phyloP scores from a whole-genome alignment of 2,888 invertebrate species.

The Drosophila putrida region DNA sequence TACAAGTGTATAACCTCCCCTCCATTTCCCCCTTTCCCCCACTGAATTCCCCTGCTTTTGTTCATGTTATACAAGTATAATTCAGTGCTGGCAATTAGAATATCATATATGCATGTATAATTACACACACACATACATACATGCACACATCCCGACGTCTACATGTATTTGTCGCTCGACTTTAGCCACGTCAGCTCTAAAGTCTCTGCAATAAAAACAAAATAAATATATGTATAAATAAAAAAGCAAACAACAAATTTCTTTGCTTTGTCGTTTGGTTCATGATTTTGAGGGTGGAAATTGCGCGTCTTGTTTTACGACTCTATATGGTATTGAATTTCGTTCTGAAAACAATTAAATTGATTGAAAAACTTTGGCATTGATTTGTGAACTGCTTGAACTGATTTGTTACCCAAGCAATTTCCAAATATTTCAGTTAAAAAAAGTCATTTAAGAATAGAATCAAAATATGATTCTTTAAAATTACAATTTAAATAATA shows the following conservation, averaged over 20 bases:
- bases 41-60: background rate
- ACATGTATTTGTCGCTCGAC: conserved; percentile 2
- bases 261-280: conserved; percentile 13
- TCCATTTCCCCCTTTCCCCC: background rate
- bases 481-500: too few relatives aligned
- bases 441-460: background rate
- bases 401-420: background rate
- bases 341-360: conserved; percentile 11
- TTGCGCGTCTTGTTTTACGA: conserved; percentile 16
- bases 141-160: background rate
- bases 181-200: conserved; percentile 50
- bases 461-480: background rate
- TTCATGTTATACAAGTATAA: conserved; percentile 1
- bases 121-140: background rate
- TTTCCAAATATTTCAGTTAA: background rate
- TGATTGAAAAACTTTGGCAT: conserved; percentile 4
- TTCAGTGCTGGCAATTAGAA: conserved; percentile 35
- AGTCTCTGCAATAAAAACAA: conserved; percentile 6
- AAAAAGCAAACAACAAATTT: background rate
- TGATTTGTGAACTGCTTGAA: background rate
- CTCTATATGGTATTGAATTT: conserved; percentile 1
- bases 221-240: background rate
- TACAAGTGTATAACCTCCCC: background rate
- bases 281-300: conserved; percentile 21
- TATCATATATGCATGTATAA: conserved; percentile 15